Percentiles rank a stretch among this genome's conserved stretches.
Conservation (phyloP, 2,113 vertebrate genomes). For the Brachyhypopomus occidentalis region DNA sequence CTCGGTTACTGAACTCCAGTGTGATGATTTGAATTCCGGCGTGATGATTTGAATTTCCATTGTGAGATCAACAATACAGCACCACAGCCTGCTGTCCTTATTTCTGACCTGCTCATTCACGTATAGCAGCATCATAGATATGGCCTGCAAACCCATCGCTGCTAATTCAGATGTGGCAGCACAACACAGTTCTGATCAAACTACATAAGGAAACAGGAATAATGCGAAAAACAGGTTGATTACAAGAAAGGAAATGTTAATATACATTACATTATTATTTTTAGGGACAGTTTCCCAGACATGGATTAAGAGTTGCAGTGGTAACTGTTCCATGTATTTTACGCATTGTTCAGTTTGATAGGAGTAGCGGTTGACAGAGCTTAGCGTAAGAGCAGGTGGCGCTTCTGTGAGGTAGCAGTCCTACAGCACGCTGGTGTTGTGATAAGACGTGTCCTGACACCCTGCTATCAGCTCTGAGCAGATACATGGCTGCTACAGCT, state of each 20-base stretch:
- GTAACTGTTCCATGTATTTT: not conserved
- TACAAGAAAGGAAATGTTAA: too few relatives aligned
- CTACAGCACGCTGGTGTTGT: not conserved
- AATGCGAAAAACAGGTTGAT: too few relatives aligned
- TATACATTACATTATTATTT: too few relatives aligned
- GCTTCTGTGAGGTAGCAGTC: not conserved
- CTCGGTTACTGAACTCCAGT: too few relatives aligned
- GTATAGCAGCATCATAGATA: not conserved
- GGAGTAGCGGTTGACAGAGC: not conserved
- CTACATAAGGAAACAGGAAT: too few relatives aligned
- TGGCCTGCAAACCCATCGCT: not conserved
- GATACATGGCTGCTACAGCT: not conserved
- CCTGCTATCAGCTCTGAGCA: not conserved
- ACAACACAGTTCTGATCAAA: not conserved
- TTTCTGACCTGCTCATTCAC: too few relatives aligned
- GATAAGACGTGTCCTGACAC: not conserved
- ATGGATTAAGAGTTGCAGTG: not conserved
- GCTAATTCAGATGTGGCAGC: not conserved
- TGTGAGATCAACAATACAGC: too few relatives aligned
- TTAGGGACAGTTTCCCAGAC: not conserved
- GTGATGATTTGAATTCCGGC: too few relatives aligned
- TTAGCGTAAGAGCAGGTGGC: not conserved
- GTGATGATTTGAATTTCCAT: too few relatives aligned
- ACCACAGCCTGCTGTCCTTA: not conserved
- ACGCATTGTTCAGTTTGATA: not conserved